Evolutionary conservation across 2,797 vertebrate species (phyloP), one percentile per base, ranked within the genome.

Genomic region (Danio choprae): DNA sequence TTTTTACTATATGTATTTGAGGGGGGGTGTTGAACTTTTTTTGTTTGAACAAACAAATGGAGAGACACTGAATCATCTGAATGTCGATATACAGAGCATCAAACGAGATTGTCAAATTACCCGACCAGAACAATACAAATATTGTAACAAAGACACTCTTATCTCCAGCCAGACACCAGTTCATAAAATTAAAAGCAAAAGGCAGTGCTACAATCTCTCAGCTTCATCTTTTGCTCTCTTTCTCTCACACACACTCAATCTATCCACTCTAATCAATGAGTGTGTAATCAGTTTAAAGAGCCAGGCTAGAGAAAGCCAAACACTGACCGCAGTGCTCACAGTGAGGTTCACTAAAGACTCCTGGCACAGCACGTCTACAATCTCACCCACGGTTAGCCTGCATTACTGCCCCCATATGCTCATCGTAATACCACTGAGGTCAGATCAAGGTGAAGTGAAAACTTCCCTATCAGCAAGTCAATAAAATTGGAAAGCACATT

Each of bases 301-400:
- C 38, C 53, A 58, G 9, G 36, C 68, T 44, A 68, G 50, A 59
- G 62, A 22, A 6, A 80, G 55, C 29, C 81, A 83, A 84, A 51
- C 15, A 6, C 48, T 81, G 77, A 76, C 18, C 9, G 9, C 16
- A 29, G 36, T 16, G 36, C 36, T 77, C 46, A 53, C 51, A 81
- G 60, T 40, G 15, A 38, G 50, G 20, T 29, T 56, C 20, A 92
- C 88, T 83, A 85, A 81, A 87, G 63, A 82, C 85, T 88, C 85
- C 87, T 81, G 84, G 76, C 85, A 82, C 82, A 85, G 71, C 38
- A 56, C 15, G 29, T 12, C 55, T 16, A 60, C 10, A 9, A 10
- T 69, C 55, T 51, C 8, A 72, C 29, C 68, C 67, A 43, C 59
- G 38, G 36, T 64, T 13, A 38, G 72, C 55, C 64, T 62, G 43